Percentiles rank a stretch among this genome's conserved stretches.
phyloP scores from a whole-genome alignment of 2,888 invertebrate species.

The Pogonocherus hispidulus region DNA sequence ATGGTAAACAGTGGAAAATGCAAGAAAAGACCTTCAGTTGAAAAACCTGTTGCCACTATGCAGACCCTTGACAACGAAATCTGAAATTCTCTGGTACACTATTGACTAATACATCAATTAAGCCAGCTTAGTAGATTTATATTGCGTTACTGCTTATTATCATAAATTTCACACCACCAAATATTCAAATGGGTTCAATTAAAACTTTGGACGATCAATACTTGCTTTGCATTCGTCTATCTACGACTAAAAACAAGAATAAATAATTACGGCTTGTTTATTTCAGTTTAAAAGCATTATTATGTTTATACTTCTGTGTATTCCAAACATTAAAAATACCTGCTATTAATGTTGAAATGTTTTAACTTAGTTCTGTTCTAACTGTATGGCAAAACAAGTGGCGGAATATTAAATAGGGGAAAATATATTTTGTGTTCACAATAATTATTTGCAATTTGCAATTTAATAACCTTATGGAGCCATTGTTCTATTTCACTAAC shows the following conservation, averaged over 20 bases:
- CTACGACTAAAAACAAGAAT: background rate
- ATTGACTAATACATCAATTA: background rate
- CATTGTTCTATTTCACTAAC: no score
- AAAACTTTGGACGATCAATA: background rate
- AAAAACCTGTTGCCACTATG: conserved; percentile 13
- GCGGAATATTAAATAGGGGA: no score
- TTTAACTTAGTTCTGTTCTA: no score
- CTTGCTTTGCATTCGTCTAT: background rate
- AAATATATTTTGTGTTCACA: no score
- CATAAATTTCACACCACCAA: background rate
- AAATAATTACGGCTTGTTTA: background rate
- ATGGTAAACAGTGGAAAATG: no score
- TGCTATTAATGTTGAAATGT: no score
- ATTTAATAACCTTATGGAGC: no score
- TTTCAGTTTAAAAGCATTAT: conserved; percentile 2
- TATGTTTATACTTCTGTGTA: background rate
- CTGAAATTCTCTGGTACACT: conserved; percentile 15
- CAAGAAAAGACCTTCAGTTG: background rate
- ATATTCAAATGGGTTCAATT: background rate
- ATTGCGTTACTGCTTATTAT: background rate
- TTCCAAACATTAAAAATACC: background rate
- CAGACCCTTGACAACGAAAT: conserved; percentile 26
- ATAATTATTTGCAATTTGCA: no score
- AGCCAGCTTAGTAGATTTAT: background rate
- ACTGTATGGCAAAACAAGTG: no score